phyloP scores from a whole-genome alignment of 2,888 invertebrate genomes.

The Euproctis similis region DNA sequence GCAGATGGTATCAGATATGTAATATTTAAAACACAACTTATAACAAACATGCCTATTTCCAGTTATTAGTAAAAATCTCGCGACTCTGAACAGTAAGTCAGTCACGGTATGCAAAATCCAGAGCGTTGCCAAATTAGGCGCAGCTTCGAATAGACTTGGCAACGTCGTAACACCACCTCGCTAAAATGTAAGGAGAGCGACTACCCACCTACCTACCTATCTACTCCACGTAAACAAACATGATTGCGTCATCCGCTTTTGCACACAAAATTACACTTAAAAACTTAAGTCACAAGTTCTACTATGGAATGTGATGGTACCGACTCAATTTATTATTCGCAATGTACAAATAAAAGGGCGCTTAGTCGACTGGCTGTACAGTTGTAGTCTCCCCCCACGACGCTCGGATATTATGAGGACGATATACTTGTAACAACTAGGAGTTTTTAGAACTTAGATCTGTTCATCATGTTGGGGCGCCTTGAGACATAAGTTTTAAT shows the following conservation, averaged over 20 bases:
- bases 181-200: too few species aligned
- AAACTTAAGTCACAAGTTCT: constrained; percentile 1
- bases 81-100: constrained; percentile 34
- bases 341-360: too few species aligned
- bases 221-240: constrained; percentile 62
- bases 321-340: too few species aligned
- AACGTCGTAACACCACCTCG: constrained; percentile 43
- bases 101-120: constrained; percentile 36
- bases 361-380: too few species aligned
- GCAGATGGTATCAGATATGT: too few species aligned
- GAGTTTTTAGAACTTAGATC: too few species aligned
- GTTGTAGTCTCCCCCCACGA: too few species aligned
- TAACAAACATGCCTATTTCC: constrained; percentile 23
- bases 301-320: too few species aligned
- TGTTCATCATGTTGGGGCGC: too few species aligned
- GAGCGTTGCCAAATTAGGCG: constrained; percentile 57
- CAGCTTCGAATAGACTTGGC: constrained; percentile 64
- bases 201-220: constrained; percentile 49
- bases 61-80: constrained; percentile 40
- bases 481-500: too few species aligned
- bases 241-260: constrained; percentile 52
- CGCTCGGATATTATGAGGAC: too few species aligned
- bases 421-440: not conserved
- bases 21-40: too few species aligned
- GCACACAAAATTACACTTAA: constrained; percentile 40